These are phyloP conservation scores for Teleopsis dalmanni DNA, from an alignment of 1,140 invertebrate species.

Conservation along the genomic window DNA sequence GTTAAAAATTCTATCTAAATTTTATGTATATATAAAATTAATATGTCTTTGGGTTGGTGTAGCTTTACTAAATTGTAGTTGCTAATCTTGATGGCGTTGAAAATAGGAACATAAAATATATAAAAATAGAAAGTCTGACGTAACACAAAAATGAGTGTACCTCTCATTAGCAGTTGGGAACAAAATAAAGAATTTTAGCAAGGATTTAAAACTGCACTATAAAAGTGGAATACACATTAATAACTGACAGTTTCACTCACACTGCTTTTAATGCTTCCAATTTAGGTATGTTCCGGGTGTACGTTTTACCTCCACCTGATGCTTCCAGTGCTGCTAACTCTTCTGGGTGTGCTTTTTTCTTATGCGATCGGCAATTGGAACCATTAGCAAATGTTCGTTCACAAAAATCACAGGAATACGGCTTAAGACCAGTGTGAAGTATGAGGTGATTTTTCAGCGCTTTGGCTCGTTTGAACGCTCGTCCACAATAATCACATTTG, in stretches of 20 bases:
- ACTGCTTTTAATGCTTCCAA: slow-evolving; percentile 35
- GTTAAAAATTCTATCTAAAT: too few relatives aligned
- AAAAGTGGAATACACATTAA: background rate
- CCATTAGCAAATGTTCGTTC: slow-evolving; percentile 42
- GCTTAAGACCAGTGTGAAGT: slow-evolving; percentile 36
- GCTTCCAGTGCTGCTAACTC: slow-evolving; percentile 31
- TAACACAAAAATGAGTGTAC: too few relatives aligned
- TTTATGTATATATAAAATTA: too few relatives aligned
- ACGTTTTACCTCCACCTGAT: slow-evolving; percentile 17
- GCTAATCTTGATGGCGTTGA: too few relatives aligned
- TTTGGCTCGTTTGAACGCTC: slow-evolving; percentile 22
- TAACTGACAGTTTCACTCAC: slow-evolving; percentile 8
- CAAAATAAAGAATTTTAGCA: too few relatives aligned
- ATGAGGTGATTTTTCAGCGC: slow-evolving; percentile 36
- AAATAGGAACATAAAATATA: too few relatives aligned
- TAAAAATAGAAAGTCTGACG: too few relatives aligned
- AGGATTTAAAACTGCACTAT: background rate
- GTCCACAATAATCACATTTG: slow-evolving; percentile 33
- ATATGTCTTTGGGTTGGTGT: too few relatives aligned
- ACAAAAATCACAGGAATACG: slow-evolving; percentile 43
- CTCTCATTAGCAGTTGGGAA: too few relatives aligned
- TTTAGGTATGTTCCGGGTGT: slow-evolving; percentile 40
- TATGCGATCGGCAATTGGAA: slow-evolving; percentile 43
- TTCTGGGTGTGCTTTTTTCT: slow-evolving; percentile 39
- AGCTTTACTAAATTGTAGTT: too few relatives aligned